Percentiles rank a stretch among this genome's conserved stretches.
Evolutionary conservation across 2,888 invertebrate species (phyloP).

Genomic region (Sesia bembeciformis): DNA sequence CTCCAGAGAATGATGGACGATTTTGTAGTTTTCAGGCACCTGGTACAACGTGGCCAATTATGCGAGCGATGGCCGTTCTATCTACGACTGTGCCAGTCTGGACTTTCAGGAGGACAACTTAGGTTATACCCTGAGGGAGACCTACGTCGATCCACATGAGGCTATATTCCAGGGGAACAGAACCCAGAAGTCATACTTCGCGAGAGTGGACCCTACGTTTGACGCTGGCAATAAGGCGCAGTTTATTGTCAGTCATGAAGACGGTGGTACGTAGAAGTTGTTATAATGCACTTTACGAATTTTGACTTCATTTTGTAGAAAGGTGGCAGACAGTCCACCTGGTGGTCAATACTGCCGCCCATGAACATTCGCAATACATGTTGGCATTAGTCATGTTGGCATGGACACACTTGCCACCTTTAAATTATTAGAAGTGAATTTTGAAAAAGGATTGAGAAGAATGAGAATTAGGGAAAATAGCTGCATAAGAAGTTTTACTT

Average conservation of each 20-base stretch:
- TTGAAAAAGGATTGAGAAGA: no score
- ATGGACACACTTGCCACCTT: no score
- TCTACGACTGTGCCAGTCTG: slow-evolving; percentile 53
- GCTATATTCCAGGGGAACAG: slow-evolving; percentile 37
- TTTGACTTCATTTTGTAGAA: no score
- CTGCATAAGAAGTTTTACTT: no score
- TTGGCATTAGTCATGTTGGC: no score
- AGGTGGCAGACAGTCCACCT: no score
- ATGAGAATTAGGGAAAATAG: no score
- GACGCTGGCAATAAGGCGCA: slow-evolving; percentile 56
- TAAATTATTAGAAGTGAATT: no score
- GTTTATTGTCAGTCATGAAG: slow-evolving; percentile 57
- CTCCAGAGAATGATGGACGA: no score
- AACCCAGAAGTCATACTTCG: slow-evolving; percentile 58
- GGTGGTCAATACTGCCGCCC: no score
- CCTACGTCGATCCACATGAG: slow-evolving; percentile 39
- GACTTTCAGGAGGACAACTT: slow-evolving; percentile 62
- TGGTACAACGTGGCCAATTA: slow-evolving; percentile 62
- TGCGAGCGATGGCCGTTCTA: slow-evolving; percentile 49
- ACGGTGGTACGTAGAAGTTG: slow-evolving; percentile 35
- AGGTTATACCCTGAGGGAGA: slow-evolving; percentile 53
- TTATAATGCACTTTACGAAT: no score
- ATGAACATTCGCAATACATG: no score
- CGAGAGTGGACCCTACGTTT: slow-evolving; percentile 60
- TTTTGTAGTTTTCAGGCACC: slow-evolving; percentile 54